phyloP scores from a whole-genome alignment of 2,797 vertebrate genomes.

The Rhynchotus rufescens region DNA sequence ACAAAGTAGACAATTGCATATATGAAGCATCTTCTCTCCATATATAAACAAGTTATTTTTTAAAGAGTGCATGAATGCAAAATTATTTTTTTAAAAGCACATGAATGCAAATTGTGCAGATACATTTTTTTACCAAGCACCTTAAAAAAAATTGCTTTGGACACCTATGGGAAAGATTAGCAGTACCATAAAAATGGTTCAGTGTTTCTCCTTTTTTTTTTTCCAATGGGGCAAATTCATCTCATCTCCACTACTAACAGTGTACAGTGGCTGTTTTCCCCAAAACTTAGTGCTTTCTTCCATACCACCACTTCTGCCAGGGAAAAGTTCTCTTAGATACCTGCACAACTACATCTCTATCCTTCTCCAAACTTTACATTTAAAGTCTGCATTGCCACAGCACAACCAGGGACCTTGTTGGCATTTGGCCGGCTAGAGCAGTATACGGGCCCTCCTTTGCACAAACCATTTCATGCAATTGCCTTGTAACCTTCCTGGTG shows the following conservation, averaged over 20 bases:
- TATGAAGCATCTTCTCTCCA: not conserved
- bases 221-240: not conserved
- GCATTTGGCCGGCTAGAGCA: rapidly evolving
- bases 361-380: not conserved
- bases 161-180: not conserved
- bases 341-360: not conserved
- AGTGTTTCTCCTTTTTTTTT: not conserved
- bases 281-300: not conserved
- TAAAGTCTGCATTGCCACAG: rapidly evolving
- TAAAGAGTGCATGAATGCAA: not conserved
- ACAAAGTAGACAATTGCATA: not conserved
- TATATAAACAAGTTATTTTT: conserved; percentile 28
- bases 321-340: not conserved
- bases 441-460: rapidly evolving
- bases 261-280: rapidly evolving
- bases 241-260: not conserved
- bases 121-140: not conserved
- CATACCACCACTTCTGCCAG: rapidly evolving
- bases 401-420: rapidly evolving
- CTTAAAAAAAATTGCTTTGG: not conserved
- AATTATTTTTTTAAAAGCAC: not conserved
- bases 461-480: rapidly evolving
- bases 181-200: not conserved
- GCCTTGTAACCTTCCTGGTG: not conserved
- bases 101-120: not conserved